phyloP scores from a whole-genome alignment of 1,140 invertebrate genomes.

The Aphis craccivora region DNA sequence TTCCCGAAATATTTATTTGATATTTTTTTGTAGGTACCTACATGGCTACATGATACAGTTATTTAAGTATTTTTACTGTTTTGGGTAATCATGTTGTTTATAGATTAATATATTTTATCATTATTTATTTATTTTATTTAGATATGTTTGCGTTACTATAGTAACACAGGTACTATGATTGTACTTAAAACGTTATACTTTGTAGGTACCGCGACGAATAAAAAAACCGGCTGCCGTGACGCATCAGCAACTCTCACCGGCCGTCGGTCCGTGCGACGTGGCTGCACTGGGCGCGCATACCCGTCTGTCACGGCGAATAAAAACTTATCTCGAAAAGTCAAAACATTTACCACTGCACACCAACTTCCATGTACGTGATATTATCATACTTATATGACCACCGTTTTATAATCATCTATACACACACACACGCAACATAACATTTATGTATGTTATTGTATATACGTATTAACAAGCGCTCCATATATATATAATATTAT shows the following conservation, averaged over 20 bases:
- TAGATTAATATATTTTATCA: too few relatives aligned
- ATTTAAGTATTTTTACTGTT: too few relatives aligned
- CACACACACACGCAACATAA: neutral
- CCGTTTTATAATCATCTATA: neutral
- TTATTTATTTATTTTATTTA: too few relatives aligned
- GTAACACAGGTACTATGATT: too few relatives aligned
- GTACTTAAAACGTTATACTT: too few relatives aligned
- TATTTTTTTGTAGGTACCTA: too few relatives aligned
- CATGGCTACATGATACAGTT: too few relatives aligned
- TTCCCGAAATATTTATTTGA: too few relatives aligned
- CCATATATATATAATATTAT: neutral
- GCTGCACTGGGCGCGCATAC: neutral
- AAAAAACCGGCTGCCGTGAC: neutral
- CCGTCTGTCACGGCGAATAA: slow-evolving; percentile 15
- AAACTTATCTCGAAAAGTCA: slow-evolving; percentile 42
- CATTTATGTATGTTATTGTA: neutral
- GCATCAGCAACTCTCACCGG: neutral
- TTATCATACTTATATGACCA: slow-evolving; percentile 4
- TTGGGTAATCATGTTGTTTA: too few relatives aligned
- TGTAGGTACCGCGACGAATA: too few relatives aligned
- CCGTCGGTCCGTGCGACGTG: neutral
- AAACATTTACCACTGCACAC: neutral
- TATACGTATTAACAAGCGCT: neutral
- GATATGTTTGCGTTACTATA: too few relatives aligned
- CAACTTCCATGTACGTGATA: neutral